Evolutionary conservation across 2,113 vertebrate genomes (phyloP).

Genomic region (Macquaria australasica): DNA sequence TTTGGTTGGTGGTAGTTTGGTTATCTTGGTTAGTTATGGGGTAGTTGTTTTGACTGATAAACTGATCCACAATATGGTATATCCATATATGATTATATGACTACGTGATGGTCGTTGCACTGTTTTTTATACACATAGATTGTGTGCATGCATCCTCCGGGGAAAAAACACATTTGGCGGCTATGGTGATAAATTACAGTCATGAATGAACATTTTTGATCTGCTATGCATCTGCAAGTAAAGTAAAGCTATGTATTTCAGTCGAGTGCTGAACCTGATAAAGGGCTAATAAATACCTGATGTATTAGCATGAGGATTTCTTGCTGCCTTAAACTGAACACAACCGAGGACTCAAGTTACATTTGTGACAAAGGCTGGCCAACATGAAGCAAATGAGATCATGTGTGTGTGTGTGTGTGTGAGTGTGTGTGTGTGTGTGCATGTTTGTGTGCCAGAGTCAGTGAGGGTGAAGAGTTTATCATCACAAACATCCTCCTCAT

Average conservation of each 20-base stretch:
- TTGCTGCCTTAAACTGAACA: neutral
- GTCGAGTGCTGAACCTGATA: neutral
- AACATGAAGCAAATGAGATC: neutral
- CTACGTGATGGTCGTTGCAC: neutral
- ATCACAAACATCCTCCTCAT: slow-evolving; percentile 42
- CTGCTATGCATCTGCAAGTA: neutral
- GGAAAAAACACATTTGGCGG: neutral
- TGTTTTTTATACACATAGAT: neutral
- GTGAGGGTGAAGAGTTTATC: slow-evolving; percentile 55
- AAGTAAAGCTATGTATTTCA: neutral
- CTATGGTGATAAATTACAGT: neutral
- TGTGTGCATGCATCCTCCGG: neutral
- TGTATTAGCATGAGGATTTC: neutral
- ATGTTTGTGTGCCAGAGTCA: slow-evolving; percentile 37
- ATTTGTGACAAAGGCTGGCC: slow-evolving; percentile 23
- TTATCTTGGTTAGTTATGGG: too few relatives aligned
- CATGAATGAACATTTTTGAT: neutral
- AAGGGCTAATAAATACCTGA: neutral
- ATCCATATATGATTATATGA: neutral
- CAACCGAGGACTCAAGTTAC: slow-evolving; percentile 2
- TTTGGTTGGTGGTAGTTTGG: too few relatives aligned
- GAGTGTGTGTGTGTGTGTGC: slow-evolving; percentile 10
- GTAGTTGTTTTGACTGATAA: too few relatives aligned
- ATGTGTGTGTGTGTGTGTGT: slow-evolving; percentile 4
- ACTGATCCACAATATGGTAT: neutral